A percentile compares a stretch with the other conserved stretches of the same genome.
phyloP scores from a whole-genome alignment of 2,888 invertebrate genomes.

The Orgyia antiqua region DNA sequence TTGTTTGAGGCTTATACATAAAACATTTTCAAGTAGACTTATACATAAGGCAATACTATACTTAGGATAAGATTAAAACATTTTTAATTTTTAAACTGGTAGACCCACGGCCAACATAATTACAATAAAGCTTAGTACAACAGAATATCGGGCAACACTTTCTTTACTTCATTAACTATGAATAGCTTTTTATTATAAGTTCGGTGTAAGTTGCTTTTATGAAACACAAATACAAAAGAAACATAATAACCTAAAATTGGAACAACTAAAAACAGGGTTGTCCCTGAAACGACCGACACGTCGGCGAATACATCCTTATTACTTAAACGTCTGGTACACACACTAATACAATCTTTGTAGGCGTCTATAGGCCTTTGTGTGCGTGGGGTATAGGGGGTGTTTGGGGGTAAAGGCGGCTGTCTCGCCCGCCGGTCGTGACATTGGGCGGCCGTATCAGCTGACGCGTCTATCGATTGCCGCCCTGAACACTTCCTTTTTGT shows the following conservation, averaged over 20 bases:
- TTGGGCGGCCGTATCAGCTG: constrained; percentile 75
- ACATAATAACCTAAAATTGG: constrained; percentile 1
- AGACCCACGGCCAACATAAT: too few relatives aligned
- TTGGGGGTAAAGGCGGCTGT: constrained; percentile 29
- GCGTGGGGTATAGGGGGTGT: neutral
- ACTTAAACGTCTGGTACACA: constrained; percentile 5
- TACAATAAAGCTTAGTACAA: too few relatives aligned
- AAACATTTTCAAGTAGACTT: too few relatives aligned
- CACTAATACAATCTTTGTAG: constrained; percentile 1
- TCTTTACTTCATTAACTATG: neutral
- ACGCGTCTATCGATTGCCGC: constrained; percentile 59
- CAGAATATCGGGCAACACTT: neutral
- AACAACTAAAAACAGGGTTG: constrained; percentile 1
- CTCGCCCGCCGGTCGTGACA: constrained; percentile 61
- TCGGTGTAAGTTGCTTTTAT: neutral
- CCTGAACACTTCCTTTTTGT: constrained; percentile 56
- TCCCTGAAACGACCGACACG: constrained; percentile 5
- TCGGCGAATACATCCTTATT: constrained; percentile 3
- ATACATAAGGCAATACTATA: too few relatives aligned
- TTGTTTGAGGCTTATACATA: too few relatives aligned
- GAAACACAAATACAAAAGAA: neutral
- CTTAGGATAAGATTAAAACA: too few relatives aligned
- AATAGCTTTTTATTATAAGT: neutral
- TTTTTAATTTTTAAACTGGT: too few relatives aligned
- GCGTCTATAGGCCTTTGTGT: neutral